Evolutionary conservation across 1,140 invertebrate species (phyloP).

Genomic region (Drosophila subpulchrella): DNA sequence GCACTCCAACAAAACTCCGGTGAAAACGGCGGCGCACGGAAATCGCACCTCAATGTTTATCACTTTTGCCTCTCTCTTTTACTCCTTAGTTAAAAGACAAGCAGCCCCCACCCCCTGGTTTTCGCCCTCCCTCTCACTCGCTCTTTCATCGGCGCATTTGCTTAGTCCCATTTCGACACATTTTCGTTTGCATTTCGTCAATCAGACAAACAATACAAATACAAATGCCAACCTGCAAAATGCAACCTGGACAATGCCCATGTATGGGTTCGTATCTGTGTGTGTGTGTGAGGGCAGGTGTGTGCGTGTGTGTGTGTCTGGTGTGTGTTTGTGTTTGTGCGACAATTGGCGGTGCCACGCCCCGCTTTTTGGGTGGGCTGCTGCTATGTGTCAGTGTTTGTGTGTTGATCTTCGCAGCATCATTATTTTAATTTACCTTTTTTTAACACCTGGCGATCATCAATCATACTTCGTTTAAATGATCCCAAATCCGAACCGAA

Average conservation of each 20-base stretch:
- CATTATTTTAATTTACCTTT: conserved; percentile 11
- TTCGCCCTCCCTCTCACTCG: conserved; percentile 4
- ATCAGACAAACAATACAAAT: conserved; percentile 68
- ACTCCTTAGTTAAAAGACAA: conserved; percentile 17
- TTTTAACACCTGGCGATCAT: conserved; percentile 11
- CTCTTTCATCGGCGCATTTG: conserved; percentile 56
- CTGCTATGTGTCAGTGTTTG: conserved; percentile 23
- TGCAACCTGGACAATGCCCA: conserved; percentile 58
- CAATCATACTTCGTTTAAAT: conserved; percentile 8
- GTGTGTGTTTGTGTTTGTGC: conserved; percentile 13
- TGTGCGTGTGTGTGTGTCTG: background rate
- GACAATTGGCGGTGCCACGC: conserved; percentile 72
- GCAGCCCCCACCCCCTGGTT: conserved; percentile 2
- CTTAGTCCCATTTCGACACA: conserved; percentile 82
- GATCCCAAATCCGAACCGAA: background rate
- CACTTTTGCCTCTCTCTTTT: conserved; percentile 43
- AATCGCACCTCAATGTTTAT: conserved; percentile 64
- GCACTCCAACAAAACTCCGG: conserved; percentile 45
- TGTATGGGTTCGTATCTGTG: conserved; percentile 8
- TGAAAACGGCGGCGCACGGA: conserved; percentile 51
- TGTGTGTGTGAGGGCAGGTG: background rate
- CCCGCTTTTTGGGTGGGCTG: conserved; percentile 68
- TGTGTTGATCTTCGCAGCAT: conserved; percentile 5
- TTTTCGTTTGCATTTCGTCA: conserved; percentile 83
- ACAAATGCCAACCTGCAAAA: conserved; percentile 62